Base-by-base conservation (phyloP, 1,140 invertebrate species). In the Streblospio benedicti region DNA sequence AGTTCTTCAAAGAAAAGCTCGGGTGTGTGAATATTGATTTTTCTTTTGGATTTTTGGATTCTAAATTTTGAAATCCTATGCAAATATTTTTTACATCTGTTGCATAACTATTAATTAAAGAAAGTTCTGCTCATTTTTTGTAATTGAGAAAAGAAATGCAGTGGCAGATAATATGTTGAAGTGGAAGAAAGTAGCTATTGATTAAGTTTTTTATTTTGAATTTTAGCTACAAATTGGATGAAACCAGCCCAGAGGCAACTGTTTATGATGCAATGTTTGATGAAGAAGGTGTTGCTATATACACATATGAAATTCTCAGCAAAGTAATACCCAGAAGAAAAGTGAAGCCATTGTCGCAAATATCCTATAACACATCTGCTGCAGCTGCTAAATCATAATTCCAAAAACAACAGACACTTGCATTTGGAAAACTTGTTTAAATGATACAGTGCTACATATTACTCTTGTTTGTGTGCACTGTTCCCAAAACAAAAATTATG, bases 1-100 rank as follows among this genome's bases (percentile, higher is more conserved):
- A 77, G 27, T 92, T 92, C 71, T 92, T 88, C 70, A 72, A 62
- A 59, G 82, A 83, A 67, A 80, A 81, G 18, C 76, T 87, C 45
- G 85, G 85, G 85, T 87, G 83, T 78, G 71, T 57, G 44, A 9
- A n/a, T 5, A 6, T 16, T 31, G 33, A 51, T 27, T 16, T 57
- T 12, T 35, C 28, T 16, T 20, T n/a, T n/a, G n/a, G n/a, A n/a
- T n/a, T 14, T 5, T 6, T 35, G 20, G n/a, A 25, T 31, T 20
- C 12, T 4, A 49, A 20, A 14, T 23, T 14, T n/a, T n/a, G n/a
- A n/a, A n/a, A n/a, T n/a, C n/a, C n/a, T n/a, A n/a, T n/a, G n/a
- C n/a, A n/a, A n/a, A n/a, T n/a, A n/a, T n/a, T n/a, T n/a, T n/a
- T n/a, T n/a, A n/a, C n/a, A n/a, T n/a, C n/a, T n/a, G n/a, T n/a